These are phyloP conservation scores for Steinernema khuongi DNA, from an alignment of 1,140 invertebrate genomes.

Conservation along the genomic window DNA sequence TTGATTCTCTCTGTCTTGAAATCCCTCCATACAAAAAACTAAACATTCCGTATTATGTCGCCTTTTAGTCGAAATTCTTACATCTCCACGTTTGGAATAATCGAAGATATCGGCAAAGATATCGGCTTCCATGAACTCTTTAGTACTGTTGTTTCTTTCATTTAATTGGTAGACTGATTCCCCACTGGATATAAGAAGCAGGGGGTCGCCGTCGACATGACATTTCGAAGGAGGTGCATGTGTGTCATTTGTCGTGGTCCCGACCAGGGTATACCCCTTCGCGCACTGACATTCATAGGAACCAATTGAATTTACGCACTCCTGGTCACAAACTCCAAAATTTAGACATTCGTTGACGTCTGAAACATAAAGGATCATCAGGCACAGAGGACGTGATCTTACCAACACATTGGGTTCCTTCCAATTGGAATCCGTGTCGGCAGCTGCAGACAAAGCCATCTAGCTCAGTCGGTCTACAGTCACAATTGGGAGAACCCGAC, in stretches of 20 bases:
- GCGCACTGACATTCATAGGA: constrained; percentile 84
- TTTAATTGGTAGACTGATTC: no score
- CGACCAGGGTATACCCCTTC: constrained; percentile 76
- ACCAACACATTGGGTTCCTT: constrained; percentile 42
- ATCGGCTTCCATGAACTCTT: no score
- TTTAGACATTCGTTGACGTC: constrained; percentile 84
- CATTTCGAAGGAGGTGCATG: constrained; percentile 37
- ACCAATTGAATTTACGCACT: constrained; percentile 72
- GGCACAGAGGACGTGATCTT: constrained; percentile 12
- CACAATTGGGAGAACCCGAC: constrained; percentile 25
- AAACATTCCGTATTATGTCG: no score
- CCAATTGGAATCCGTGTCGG: constrained; percentile 26
- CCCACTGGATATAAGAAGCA: constrained; percentile 53
- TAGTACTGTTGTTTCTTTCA: no score
- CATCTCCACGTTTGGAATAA: no score
- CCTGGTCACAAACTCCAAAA: constrained; percentile 75
- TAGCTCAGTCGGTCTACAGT: constrained; percentile 32
- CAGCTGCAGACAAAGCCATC: constrained; percentile 32
- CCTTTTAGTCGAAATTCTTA: no score
- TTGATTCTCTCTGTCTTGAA: no score
- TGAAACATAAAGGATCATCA: constrained; percentile 59
- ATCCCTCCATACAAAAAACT: no score
- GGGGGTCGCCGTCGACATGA: constrained; percentile 52
- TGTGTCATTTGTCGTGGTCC: constrained; percentile 60
- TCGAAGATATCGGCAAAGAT: no score